Conservation (phyloP, 92 coral and sea anemone genomes). For the Galaxea fascicularis region DNA sequence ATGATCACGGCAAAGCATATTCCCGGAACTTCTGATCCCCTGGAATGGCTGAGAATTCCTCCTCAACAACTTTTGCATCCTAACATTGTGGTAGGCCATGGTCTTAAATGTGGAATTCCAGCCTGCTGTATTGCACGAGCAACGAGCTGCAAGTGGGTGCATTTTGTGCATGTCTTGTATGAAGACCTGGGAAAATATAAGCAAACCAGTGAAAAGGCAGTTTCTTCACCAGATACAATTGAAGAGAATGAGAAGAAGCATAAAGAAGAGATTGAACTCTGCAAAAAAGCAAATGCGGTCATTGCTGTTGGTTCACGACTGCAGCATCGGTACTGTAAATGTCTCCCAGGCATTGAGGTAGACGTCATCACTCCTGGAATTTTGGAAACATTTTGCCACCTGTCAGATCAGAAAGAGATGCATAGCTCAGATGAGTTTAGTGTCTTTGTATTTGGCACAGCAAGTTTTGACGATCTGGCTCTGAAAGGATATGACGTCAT, state of each 20-base stretch:
- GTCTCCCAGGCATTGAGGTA: background rate
- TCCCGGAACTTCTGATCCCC: too few relatives aligned
- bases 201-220: background rate
- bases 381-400: background rate
- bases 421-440: too few relatives aligned
- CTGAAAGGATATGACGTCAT: constrained; percentile 25
- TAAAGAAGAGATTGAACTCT: background rate
- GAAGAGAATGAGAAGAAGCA: constrained; percentile 1
- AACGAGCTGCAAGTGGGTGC: too few relatives aligned
- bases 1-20: background rate
- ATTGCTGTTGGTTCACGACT: too few relatives aligned
- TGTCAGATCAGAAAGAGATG: background rate
- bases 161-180: too few relatives aligned
- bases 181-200: constrained; percentile 21
- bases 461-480: background rate
- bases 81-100: constrained; percentile 19
- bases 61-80: background rate
- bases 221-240: background rate
- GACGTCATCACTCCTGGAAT: constrained; percentile 17
- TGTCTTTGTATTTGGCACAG: constrained; percentile 16
- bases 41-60: too few relatives aligned
- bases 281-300: background rate
- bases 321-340: background rate
- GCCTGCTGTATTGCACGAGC: background rate
- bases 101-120: background rate